Conservation (phyloP, 2,113 vertebrate species). For the human region DNA sequence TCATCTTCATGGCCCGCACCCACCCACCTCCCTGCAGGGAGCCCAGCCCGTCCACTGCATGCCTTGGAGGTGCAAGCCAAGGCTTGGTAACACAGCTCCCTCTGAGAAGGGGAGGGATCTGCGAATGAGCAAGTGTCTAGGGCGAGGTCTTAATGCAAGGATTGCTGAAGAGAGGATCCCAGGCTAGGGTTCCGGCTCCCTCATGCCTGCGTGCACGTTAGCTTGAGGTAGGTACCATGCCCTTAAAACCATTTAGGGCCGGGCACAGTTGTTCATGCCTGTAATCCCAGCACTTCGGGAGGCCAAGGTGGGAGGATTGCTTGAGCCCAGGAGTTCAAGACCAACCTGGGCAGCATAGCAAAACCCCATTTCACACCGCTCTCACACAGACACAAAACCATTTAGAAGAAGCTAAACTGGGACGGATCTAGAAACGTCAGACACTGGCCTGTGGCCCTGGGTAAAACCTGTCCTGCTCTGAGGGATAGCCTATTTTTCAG, state of each 20-base stretch:
- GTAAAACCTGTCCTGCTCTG: background rate
- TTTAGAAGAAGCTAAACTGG: background rate
- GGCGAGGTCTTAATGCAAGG: background rate
- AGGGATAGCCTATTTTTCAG: background rate
- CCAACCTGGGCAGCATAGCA: no score
- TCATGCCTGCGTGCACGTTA: background rate
- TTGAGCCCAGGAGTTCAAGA: no score
- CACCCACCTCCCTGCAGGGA: background rate
- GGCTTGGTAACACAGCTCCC: rapidly evolving
- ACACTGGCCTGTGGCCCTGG: background rate
- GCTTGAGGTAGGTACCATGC: background rate
- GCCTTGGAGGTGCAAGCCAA: background rate
- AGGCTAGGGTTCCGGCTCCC: background rate
- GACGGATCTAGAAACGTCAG: background rate
- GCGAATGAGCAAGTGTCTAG: background rate
- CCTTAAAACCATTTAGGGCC: background rate
- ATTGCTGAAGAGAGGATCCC: background rate
- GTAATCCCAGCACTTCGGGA: no score
- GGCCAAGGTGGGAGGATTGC: no score
- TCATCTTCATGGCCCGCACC: background rate
- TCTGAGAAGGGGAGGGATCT: background rate
- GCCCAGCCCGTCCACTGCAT: rapidly evolving
- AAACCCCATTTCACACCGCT: no score
- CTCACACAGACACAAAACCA: background rate
- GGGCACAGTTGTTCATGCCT: no score